These are phyloP conservation scores for Talpa occidentalis DNA, from an alignment of 2,113 vertebrate species.

Conservation along the genomic window DNA sequence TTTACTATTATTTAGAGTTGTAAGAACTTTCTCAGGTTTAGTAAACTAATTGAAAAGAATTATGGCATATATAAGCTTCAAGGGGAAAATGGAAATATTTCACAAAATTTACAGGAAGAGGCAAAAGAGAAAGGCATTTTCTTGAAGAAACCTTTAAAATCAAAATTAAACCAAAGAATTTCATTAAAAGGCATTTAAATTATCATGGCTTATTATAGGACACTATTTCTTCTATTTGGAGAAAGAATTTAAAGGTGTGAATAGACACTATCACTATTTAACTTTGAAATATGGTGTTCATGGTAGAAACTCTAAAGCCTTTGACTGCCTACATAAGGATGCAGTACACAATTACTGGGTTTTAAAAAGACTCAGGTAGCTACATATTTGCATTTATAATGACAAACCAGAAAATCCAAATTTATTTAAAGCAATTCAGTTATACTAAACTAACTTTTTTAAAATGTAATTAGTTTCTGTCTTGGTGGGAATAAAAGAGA, in stretches of 20 bases:
- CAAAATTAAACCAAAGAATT: constrained; percentile 12
- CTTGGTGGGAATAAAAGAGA: neutral
- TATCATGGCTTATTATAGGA: neutral
- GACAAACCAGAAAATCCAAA: neutral
- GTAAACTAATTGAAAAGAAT: neutral
- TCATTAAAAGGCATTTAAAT: neutral
- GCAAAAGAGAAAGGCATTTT: neutral
- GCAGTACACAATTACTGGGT: neutral
- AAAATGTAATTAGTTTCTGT: neutral
- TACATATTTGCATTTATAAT: neutral
- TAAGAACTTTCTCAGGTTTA: neutral
- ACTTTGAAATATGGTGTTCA: neutral
- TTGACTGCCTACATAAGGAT: neutral
- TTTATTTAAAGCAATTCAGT: neutral
- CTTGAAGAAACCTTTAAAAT: neutral
- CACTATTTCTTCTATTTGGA: neutral
- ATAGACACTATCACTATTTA: neutral
- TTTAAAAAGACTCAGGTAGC: neutral
- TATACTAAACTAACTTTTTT: neutral
- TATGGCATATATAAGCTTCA: neutral
- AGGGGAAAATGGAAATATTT: neutral
- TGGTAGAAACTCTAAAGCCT: neutral
- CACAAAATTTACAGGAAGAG: neutral
- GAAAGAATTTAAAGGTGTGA: neutral
- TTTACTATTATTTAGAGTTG: neutral